A percentile compares a stretch with the other conserved stretches of the same genome.
Evolutionary conservation across 2,797 vertebrate genomes (phyloP).

Genomic region (Gambelia wislizenii): DNA sequence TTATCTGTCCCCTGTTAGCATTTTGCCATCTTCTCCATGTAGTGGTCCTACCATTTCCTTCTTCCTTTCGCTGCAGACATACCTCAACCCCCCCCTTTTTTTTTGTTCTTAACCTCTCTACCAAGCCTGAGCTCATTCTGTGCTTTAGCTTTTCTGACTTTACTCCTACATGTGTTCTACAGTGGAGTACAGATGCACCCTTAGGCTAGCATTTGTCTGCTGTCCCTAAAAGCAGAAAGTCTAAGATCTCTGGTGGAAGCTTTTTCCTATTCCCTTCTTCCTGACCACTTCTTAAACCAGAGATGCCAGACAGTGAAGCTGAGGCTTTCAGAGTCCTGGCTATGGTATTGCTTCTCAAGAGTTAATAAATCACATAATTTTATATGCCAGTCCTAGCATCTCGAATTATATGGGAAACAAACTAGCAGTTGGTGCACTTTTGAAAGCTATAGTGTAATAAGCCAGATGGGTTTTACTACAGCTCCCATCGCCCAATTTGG

Average conservation of each 20-base stretch:
- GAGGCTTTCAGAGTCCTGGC: neutral
- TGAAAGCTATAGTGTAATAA: neutral
- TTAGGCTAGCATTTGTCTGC: neutral
- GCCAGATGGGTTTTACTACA: neutral
- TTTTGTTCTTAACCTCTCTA: too few relatives aligned
- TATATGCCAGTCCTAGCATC: neutral
- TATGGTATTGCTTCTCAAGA: neutral
- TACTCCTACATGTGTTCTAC: too few relatives aligned
- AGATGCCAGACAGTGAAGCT: neutral
- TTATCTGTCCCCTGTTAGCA: too few relatives aligned
- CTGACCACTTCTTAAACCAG: neutral
- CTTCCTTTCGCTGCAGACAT: too few relatives aligned
- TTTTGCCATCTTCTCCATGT: too few relatives aligned
- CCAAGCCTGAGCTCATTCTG: too few relatives aligned
- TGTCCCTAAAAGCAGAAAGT: too few relatives aligned
- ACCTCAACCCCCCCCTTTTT: too few relatives aligned
- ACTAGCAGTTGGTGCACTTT: neutral
- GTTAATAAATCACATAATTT: neutral
- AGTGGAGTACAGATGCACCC: too few relatives aligned
- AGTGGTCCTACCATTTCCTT: too few relatives aligned
- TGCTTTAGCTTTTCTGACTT: too few relatives aligned
- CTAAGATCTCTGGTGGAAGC: rapidly evolving
- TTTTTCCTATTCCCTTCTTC: neutral
- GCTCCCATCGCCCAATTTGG: neutral
- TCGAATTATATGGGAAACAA: neutral